Conservation (phyloP, 2,888 invertebrate species). For the Sphinx pinastri region DNA sequence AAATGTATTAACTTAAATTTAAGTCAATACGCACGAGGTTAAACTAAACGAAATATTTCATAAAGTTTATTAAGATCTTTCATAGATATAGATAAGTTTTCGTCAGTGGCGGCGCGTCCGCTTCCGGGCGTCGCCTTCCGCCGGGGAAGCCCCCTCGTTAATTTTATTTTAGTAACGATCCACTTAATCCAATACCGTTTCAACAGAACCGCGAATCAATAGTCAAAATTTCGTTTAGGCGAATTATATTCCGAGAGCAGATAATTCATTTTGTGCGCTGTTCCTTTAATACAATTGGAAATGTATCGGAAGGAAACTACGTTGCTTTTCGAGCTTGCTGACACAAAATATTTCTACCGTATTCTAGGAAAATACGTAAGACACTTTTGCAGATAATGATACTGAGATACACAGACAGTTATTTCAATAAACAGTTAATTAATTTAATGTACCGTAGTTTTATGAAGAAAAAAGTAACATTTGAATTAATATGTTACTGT, state of each 20-base stretch:
- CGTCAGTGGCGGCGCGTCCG: slow-evolving; percentile 64
- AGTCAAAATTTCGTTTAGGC: slow-evolving; percentile 30
- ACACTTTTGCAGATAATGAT: not conserved
- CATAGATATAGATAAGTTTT: slow-evolving; percentile 69
- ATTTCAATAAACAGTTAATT: too few species aligned
- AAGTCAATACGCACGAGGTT: not conserved
- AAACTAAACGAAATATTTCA: slow-evolving; percentile 49
- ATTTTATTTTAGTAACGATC: slow-evolving; percentile 76
- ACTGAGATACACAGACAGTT: not conserved
- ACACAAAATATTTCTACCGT: not conserved
- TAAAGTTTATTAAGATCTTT: slow-evolving; percentile 69
- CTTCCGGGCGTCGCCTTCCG: slow-evolving; percentile 70
- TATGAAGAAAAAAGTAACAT: too few species aligned
- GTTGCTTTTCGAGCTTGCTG: not conserved
- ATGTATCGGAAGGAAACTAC: not conserved
- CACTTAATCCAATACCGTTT: slow-evolving; percentile 69
- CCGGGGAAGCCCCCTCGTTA: slow-evolving; percentile 72
- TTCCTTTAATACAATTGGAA: not conserved
- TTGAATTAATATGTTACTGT: too few species aligned
- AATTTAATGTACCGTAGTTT: too few species aligned
- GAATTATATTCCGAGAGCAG: slow-evolving; percentile 14
- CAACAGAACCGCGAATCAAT: slow-evolving; percentile 40
- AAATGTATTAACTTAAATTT: not conserved
- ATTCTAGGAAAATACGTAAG: not conserved
- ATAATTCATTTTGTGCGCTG: slow-evolving; percentile 10